Conservation (phyloP, 2,888 invertebrate genomes). For the Ernsta delagoae region DNA sequence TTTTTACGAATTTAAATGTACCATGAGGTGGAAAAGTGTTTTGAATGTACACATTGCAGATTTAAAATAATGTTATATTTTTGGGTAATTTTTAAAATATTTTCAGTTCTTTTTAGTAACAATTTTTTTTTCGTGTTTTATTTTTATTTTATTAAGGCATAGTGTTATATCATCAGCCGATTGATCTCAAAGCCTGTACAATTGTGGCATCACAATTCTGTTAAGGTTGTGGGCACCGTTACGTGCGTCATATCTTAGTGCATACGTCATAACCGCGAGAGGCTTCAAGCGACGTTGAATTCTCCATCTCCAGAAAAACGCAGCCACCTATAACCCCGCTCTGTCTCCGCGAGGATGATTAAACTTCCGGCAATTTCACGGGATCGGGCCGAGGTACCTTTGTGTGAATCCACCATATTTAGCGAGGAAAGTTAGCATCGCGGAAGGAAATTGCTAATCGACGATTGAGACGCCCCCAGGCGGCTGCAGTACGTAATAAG, state of each 20-base stretch:
- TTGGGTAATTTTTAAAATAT: too few species aligned
- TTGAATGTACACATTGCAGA: too few species aligned
- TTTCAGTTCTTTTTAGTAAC: too few species aligned
- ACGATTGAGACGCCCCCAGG: conserved; percentile 35
- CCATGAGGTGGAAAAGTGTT: too few species aligned
- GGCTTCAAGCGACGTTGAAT: neutral
- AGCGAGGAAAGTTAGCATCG: conserved; percentile 34
- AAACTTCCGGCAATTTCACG: conserved; percentile 32
- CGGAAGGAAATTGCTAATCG: conserved; percentile 38
- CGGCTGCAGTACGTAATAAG: conserved; percentile 9
- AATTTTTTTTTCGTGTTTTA: too few species aligned
- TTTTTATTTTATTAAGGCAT: too few species aligned
- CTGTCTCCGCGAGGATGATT: conserved; percentile 19
- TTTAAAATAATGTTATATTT: too few species aligned
- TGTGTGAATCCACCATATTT: conserved; percentile 34
- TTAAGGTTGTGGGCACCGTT: too few species aligned
- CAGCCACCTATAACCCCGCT: conserved; percentile 17
- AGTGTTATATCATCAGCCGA: too few species aligned
- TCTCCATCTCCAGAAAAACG: neutral
- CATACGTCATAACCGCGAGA: neutral
- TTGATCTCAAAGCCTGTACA: too few species aligned
- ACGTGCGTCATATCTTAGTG: neutral
- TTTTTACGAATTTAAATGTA: too few species aligned
- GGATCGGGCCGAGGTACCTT: conserved; percentile 26
- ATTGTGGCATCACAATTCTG: too few species aligned